Percentiles rank a stretch among this genome's conserved stretches.
These are phyloP conservation scores for Proteles cristata DNA, from an alignment of 2,113 vertebrate genomes.

Conservation along the genomic window DNA sequence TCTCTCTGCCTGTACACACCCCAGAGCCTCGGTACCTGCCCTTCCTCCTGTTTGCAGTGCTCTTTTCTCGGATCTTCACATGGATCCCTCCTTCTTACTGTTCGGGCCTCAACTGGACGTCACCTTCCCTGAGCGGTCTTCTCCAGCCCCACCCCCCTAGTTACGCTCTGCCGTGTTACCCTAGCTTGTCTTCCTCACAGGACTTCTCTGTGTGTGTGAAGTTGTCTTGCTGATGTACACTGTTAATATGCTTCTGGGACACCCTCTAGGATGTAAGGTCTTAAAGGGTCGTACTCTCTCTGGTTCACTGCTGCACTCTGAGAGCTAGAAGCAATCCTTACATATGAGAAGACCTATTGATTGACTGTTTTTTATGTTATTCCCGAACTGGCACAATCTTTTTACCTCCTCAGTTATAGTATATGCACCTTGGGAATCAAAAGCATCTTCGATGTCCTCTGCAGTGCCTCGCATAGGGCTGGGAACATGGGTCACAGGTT, in stretches of 20 bases:
- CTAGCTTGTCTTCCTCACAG: background rate
- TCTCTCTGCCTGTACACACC: background rate
- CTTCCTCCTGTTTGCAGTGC: background rate
- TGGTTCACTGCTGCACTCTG: background rate
- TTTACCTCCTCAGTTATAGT: background rate
- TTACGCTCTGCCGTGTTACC: background rate
- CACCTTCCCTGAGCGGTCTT: background rate
- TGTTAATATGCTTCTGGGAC: background rate
- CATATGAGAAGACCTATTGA: background rate
- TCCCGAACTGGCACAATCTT: background rate
- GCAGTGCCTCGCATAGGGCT: background rate
- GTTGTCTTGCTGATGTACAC: background rate
- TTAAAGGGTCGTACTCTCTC: background rate
- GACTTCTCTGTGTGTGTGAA: background rate
- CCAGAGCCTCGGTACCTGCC: background rate
- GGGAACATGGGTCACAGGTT: background rate
- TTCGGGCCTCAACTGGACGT: background rate
- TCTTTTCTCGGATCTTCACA: background rate
- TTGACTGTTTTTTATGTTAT: background rate
- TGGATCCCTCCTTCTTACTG: background rate
- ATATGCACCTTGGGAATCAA: background rate
- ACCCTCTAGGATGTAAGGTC: background rate
- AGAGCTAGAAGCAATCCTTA: background rate
- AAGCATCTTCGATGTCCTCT: background rate
- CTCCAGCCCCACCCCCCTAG: background rate